Conservation (phyloP, 2,888 invertebrate genomes). For the Diadegma fenestrale region DNA sequence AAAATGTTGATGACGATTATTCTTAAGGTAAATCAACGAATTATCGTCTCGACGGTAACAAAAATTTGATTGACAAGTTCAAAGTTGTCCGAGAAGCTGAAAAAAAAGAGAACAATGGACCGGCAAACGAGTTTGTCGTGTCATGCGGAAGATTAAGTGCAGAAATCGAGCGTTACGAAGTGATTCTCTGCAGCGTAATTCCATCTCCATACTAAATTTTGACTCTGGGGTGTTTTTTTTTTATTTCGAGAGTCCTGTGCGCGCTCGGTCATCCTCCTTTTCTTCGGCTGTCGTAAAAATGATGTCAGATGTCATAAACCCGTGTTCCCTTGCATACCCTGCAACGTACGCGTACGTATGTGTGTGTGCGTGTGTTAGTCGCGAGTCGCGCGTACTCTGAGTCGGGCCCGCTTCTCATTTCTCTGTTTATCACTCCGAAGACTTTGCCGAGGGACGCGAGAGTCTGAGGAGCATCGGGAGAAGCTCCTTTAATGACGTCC, state of each 20-base stretch:
- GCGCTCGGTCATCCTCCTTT: constrained; percentile 16
- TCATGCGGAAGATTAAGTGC: constrained; percentile 34
- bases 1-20: no score
- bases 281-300: constrained; percentile 67
- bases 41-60: not conserved
- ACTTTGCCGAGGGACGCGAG: constrained; percentile 47
- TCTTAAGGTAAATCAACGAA: not conserved
- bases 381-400: constrained; percentile 26
- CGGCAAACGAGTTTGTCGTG: constrained; percentile 2
- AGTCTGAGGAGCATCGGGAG: constrained; percentile 41
- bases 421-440: constrained; percentile 66
- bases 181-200: constrained; percentile 36
- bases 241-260: constrained; percentile 35
- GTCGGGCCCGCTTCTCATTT: constrained; percentile 48
- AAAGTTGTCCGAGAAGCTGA: not conserved
- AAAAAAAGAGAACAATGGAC: not conserved
- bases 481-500: constrained; percentile 66
- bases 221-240: constrained; percentile 21
- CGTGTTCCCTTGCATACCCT: constrained; percentile 20
- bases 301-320: constrained; percentile 70
- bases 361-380: not conserved
- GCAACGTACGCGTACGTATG: not conserved
- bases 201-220: constrained; percentile 36
- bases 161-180: constrained; percentile 61
- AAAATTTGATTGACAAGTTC: not conserved